A percentile compares a stretch with the other conserved stretches of the same genome.
These are phyloP conservation scores for Phenganax marumi DNA, from an alignment of 92 coral and sea anemone genomes.

Conservation along the genomic window DNA sequence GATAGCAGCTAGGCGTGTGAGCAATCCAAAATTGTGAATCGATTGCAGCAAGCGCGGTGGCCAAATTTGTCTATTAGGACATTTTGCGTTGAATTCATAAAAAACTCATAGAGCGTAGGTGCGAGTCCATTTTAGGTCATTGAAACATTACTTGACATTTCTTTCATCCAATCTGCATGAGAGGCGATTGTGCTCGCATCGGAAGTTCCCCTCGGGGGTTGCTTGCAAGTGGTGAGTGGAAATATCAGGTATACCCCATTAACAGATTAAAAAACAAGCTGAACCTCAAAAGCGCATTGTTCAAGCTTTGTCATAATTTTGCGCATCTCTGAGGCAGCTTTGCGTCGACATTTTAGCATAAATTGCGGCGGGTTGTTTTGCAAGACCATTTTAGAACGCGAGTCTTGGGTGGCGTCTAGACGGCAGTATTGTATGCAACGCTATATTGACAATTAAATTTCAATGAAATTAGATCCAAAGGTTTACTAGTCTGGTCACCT, in stretches of 20 bases:
- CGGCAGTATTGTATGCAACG: not conserved
- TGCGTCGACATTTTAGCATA: not conserved
- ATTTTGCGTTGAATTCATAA: constrained; percentile 6
- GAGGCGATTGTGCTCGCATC: not conserved
- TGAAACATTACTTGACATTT: constrained; percentile 6
- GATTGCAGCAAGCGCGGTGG: not conserved
- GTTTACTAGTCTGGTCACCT: constrained; percentile 18
- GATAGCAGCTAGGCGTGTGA: no score
- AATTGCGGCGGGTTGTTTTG: not conserved
- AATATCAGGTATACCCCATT: constrained; percentile 18
- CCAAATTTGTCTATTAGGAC: not conserved
- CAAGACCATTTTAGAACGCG: not conserved
- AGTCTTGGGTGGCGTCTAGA: constrained; percentile 33
- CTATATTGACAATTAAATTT: constrained; percentile 24
- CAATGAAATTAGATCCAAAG: constrained; percentile 25
- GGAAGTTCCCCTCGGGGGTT: constrained; percentile 28
- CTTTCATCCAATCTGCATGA: constrained; percentile 22
- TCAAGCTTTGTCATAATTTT: not conserved
- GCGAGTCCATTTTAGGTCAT: constrained; percentile 14
- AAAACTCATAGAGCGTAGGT: not conserved
- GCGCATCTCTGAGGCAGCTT: not conserved
- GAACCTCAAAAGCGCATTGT: constrained; percentile 28
- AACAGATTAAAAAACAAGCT: constrained; percentile 35
- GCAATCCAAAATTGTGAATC: no score
- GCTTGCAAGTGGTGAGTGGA: constrained; percentile 11